Evolutionary conservation across 2,113 vertebrate genomes (phyloP), one percentile per base, ranked within the genome.

Genomic region (Rhadina sibilatrix): DNA sequence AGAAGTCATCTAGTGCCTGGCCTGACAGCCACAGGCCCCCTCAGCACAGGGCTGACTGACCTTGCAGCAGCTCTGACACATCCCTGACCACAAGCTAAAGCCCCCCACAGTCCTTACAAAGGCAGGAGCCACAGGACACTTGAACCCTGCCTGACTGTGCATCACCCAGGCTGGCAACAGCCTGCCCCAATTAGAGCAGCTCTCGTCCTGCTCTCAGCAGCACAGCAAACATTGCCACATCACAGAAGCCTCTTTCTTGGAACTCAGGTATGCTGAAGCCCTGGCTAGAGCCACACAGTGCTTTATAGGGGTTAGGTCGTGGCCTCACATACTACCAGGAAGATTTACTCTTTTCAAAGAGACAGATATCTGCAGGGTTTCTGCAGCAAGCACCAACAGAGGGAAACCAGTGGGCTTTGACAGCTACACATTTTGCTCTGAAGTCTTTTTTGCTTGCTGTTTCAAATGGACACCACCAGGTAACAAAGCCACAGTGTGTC

Each of bases 101-200:
- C 11, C 37, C 9, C 19, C 50, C 57, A 22, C 31, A 38, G 40
- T 12, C 53, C 7, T 18, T 12, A 64, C 25, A 72, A 56, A 49
- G 30, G 10, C 13, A 30, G 31, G 20, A 82, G 18, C 47, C n/a
- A n/a, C 9, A 20, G 0, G 0, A 50, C 28, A 28, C 31, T 30
- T 4, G 31, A 69, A 37, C 46, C n/a, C n/a, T 18, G 44, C 30
- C 35, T 11, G 21, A 40, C 46, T 25, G 8, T 33, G 28, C 64
- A 40, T 33, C 42, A 9, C n/a, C 38, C 12, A 11, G 64, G 37
- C 20, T 66, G 42, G 24, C 38, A 60, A 66, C 12, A 42, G 59
- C 28, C 40, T 52, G 35, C n/a, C 49, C 11, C 54, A 18, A n/a
- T 17, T 35, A 37, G 42, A 6, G 5, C 13, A 47, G 69, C 22